These are phyloP conservation scores for Pentalonia nigronervosa DNA, from an alignment of 1,140 invertebrate genomes.

Conservation along the genomic window DNA sequence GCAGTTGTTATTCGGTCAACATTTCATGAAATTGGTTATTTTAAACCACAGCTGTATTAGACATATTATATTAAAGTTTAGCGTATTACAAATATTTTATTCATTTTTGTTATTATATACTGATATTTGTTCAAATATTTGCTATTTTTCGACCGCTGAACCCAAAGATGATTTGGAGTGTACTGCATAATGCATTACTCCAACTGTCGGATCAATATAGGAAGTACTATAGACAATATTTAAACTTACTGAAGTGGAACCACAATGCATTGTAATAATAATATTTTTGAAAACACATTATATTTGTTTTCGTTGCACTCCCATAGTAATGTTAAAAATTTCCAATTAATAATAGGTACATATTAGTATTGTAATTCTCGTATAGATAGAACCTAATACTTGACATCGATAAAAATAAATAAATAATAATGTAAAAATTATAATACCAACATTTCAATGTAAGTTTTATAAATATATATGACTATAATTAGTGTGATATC, in stretches of 20 bases:
- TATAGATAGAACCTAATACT: not conserved
- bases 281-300: not conserved
- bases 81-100: conserved; percentile 31
- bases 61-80: not conserved
- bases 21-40: not conserved
- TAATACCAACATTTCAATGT: not conserved
- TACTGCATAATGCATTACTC: conserved; percentile 9
- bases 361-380: not conserved
- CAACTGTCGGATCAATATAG: conserved; percentile 24
- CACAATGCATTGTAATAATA: not conserved
- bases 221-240: conserved; percentile 5
- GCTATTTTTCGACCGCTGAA: not conserved
- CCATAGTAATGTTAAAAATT: not conserved
- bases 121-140: conserved; percentile 29
- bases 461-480: not conserved
- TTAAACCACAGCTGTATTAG: not conserved
- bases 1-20: not conserved
- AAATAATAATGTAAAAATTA: not conserved
- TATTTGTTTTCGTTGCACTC: not conserved
- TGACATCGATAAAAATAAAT: not conserved
- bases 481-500: not conserved
- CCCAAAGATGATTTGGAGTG: not conserved
- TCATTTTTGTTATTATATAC: not conserved
- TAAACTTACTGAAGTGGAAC: not conserved
- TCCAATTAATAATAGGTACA: not conserved